Conservation (phyloP, 2,113 vertebrate genomes). For the Phylloscopus trochilus region DNA sequence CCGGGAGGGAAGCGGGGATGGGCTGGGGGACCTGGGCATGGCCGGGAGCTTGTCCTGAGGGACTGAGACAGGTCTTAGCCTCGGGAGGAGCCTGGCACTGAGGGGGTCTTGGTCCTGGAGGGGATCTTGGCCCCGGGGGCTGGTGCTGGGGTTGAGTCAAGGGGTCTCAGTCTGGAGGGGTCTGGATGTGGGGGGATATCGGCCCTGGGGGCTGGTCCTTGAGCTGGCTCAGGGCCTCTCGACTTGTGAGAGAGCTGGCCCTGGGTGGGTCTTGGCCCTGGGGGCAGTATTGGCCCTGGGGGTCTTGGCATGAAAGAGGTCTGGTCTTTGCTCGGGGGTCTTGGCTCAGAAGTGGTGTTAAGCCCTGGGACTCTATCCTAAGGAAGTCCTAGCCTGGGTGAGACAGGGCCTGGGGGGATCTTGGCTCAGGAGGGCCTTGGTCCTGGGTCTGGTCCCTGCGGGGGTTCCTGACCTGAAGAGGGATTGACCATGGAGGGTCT, state of each 20-base stretch:
- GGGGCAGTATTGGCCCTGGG: not conserved
- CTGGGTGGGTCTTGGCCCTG: not conserved
- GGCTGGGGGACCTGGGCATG: too few relatives aligned
- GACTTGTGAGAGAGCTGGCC: not conserved
- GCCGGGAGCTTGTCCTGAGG: not conserved
- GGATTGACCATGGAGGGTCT: too few relatives aligned
- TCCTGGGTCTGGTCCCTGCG: not conserved
- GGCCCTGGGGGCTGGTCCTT: not conserved
- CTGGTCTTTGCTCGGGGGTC: not conserved
- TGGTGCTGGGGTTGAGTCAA: not conserved
- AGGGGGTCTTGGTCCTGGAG: not conserved
- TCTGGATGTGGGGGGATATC: not conserved
- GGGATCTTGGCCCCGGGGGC: too few relatives aligned
- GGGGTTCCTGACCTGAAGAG: not conserved
- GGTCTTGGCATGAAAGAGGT: not conserved
- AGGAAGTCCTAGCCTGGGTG: too few relatives aligned
- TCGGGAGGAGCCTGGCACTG: not conserved
- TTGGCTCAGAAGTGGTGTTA: not conserved
- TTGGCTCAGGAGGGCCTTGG: too few relatives aligned
- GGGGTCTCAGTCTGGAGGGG: not conserved
- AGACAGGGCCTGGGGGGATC: too few relatives aligned
- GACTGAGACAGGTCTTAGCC: not conserved
- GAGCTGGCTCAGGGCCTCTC: not conserved
- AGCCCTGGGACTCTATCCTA: not conserved
- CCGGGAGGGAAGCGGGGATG: not conserved